These are phyloP conservation scores for Calameuta pallipes DNA, from an alignment of 2,888 invertebrate genomes.

Conservation along the genomic window DNA sequence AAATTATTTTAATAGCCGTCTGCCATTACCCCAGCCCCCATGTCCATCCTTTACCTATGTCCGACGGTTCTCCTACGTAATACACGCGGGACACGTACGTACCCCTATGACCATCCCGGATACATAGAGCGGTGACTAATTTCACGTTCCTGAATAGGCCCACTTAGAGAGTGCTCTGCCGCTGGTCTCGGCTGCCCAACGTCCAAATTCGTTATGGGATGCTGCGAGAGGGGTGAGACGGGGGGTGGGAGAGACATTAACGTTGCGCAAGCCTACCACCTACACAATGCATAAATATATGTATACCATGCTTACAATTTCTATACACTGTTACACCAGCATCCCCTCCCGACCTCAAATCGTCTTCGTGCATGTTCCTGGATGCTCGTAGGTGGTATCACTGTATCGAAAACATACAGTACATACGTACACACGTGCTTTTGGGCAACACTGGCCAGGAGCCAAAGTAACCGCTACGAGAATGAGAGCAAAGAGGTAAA, in stretches of 20 bases:
- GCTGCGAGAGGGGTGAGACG: too few relatives aligned
- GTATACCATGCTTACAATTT: too few relatives aligned
- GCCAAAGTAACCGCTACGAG: constrained; percentile 10
- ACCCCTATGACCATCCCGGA: background rate
- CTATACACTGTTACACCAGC: too few relatives aligned
- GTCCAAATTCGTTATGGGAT: constrained; percentile 26
- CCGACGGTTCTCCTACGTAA: background rate
- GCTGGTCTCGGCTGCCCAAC: constrained; percentile 16
- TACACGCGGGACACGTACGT: background rate
- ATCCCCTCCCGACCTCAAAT: background rate
- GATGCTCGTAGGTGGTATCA: background rate
- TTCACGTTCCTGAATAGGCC: constrained; percentile 37
- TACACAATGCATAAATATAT: too few relatives aligned
- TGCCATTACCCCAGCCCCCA: constrained; percentile 31
- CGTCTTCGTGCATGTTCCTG: background rate
- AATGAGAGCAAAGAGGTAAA: constrained; percentile 10
- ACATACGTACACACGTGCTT: too few relatives aligned
- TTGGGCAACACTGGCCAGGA: constrained; percentile 9
- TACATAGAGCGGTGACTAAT: constrained; percentile 30
- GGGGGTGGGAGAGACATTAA: too few relatives aligned
- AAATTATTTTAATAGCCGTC: constrained; percentile 40
- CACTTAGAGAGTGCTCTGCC: constrained; percentile 25
- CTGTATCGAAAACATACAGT: constrained; percentile 21
- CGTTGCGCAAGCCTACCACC: too few relatives aligned
- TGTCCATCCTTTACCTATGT: background rate